A percentile compares a stretch with the other conserved stretches of the same genome.
phyloP scores from a whole-genome alignment of 2,888 invertebrate genomes.

The Dermolepida albohirtum region DNA sequence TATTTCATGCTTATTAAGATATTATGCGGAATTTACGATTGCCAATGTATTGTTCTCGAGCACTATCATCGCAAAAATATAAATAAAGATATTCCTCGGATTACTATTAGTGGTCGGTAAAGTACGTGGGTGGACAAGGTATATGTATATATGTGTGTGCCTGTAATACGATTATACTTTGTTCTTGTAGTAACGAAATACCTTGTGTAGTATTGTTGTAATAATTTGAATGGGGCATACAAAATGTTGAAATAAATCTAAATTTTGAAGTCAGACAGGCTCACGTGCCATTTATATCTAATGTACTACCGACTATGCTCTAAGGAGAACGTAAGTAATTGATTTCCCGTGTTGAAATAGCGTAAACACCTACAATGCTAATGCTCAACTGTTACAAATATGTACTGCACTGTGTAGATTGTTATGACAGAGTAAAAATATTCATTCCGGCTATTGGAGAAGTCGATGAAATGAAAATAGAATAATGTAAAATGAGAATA shows the following conservation, averaged over 20 bases:
- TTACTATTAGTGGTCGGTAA: constrained; percentile 4
- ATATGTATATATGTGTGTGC: constrained; percentile 1
- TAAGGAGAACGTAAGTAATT: constrained; percentile 18
- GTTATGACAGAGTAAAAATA: constrained; percentile 28
- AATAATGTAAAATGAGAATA: constrained; percentile 8
- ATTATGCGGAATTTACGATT: constrained; percentile 37
- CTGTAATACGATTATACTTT: too few relatives aligned
- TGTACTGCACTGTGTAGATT: constrained; percentile 5
- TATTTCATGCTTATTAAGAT: constrained; percentile 37
- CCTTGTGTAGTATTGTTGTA: neutral
- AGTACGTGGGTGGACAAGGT: constrained; percentile 18
- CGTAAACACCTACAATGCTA: constrained; percentile 26
- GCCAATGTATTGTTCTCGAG: constrained; percentile 21
- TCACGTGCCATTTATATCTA: constrained; percentile 12
- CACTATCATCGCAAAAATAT: constrained; percentile 24
- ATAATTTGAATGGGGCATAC: too few relatives aligned
- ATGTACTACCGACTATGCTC: constrained; percentile 6
- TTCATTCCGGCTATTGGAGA: constrained; percentile 9
- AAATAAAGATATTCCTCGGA: constrained; percentile 27
- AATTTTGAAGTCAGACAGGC: constrained; percentile 21
- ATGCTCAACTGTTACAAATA: constrained; percentile 19
- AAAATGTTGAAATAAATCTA: constrained; percentile 16
- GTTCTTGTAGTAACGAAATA: constrained; percentile 9
- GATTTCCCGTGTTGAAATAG: constrained; percentile 29
- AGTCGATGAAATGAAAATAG: constrained; percentile 19